Evolutionary conservation across 1,140 invertebrate species (phyloP), one percentile per base, ranked within the genome.

Genomic region (Latrodectus geometricus): DNA sequence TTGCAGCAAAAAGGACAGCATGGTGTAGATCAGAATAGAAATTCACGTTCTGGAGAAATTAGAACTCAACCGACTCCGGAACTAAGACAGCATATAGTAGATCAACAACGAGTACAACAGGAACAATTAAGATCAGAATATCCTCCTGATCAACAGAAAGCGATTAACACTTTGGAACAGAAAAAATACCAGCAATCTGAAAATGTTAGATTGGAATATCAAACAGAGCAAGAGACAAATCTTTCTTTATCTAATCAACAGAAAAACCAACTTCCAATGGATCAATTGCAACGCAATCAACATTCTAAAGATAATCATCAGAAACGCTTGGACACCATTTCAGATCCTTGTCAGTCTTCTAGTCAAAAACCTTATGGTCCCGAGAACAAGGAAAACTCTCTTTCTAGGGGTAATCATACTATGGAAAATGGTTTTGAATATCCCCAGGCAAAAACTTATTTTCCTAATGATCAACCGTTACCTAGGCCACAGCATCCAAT

Each of bases 401-500:
- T 66, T n/a, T 54, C 72, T 52, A 70, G 49, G 49, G n/a, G n/a
- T 66, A 56, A 65, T 9, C 48, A 50, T 52, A 8, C 9, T 4
- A 15, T 52, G 0, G 81, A 75, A 50, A 75, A 83, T 12, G 61
- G 56, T 49, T 9, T 73, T 17, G 79, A 82, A 21, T 82, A 35
- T 61, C 48, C 69, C 9, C 68, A 83, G 12, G 8, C 56, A 7
- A 83, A 80, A 68, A n/a, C 21, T 9, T 83, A 83, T 52, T 54
- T 48, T 5, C 52, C 21, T 17, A 83, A 75, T 75, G 81, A 83
- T 11, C 70, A 21, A 5, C 61, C 72, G 50, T 77, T 54, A 9
- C 83, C 83, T 20, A 75, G 56, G 23, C 81, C 81, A 3, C 78
- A 81, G 78, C 78, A 81, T 52, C 66, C 66, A 9, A 65, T 78